Percentiles rank a stretch among this genome's conserved stretches.
Conservation (phyloP, 2,113 vertebrate genomes). For the Tetraodon nigroviridis region DNA sequence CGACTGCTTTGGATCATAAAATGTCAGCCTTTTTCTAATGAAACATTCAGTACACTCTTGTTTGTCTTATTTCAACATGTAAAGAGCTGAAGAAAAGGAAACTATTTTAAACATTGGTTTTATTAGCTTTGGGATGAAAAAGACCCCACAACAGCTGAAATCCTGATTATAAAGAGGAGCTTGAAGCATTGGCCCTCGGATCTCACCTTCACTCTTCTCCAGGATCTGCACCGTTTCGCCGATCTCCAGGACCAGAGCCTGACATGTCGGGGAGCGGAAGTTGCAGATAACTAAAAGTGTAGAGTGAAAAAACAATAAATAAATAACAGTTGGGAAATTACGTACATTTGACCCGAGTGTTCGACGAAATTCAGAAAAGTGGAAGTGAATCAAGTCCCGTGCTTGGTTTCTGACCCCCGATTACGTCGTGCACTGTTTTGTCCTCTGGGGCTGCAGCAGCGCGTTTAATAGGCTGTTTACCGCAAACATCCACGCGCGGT, state of each 20-base stretch:
- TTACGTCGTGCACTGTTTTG: neutral
- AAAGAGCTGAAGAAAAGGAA: neutral
- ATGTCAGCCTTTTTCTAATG: no score
- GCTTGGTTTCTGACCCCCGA: slow-evolving; percentile 18
- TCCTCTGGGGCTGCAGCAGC: slow-evolving; percentile 6
- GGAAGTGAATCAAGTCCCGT: neutral
- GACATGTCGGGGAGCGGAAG: slow-evolving; percentile 89
- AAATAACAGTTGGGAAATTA: neutral
- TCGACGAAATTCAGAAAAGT: no score
- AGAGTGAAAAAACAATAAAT: slow-evolving; percentile 8
- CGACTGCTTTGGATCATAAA: no score
- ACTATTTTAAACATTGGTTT: neutral
- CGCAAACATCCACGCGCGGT: slow-evolving; percentile 45
- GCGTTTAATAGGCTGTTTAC: slow-evolving; percentile 53
- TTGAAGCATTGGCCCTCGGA: no score
- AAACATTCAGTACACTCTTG: no score
- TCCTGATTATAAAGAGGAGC: neutral
- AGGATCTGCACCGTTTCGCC: slow-evolving; percentile 97
- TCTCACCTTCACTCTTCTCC: slow-evolving; percentile 94
- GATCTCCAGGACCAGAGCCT: slow-evolving; percentile 92
- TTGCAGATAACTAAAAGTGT: slow-evolving; percentile 86
- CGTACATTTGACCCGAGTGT: no score
- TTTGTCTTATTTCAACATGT: no score
- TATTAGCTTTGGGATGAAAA: neutral
- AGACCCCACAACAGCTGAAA: neutral